Evolutionary conservation across 2,113 vertebrate species (phyloP).

Genomic region (Dasyurus viverrinus): DNA sequence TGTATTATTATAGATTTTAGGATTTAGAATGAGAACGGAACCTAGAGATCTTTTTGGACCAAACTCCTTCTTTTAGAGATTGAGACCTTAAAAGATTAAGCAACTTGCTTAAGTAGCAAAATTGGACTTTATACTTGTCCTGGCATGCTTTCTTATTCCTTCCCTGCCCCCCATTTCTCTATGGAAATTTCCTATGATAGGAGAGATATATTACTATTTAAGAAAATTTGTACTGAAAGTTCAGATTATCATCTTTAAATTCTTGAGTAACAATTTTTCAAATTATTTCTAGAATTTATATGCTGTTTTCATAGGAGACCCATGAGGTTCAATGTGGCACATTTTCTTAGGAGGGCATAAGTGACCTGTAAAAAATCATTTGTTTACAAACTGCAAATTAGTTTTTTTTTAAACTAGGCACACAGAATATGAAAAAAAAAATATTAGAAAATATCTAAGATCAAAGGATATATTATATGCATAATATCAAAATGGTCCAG

Average conservation of each 20-base stretch:
- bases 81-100: neutral
- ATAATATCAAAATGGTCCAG: neutral
- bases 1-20: slow-evolving; percentile 20
- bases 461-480: neutral
- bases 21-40: neutral
- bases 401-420: neutral
- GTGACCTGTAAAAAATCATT: neutral
- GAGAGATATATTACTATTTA: neutral
- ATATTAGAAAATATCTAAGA: neutral
- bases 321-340: neutral
- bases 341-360: neutral
- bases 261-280: neutral
- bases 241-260: neutral
- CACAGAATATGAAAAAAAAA: neutral
- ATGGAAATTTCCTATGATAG: neutral
- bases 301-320: neutral
- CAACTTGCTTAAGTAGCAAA: neutral
- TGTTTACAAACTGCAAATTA: neutral
- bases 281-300: neutral
- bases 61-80: neutral
- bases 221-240: neutral
- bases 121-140: neutral
- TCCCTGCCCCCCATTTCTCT: neutral
- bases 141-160: neutral
- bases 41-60: neutral